Conservation (phyloP, 2,888 invertebrate species). For the Torymus tubicola region DNA sequence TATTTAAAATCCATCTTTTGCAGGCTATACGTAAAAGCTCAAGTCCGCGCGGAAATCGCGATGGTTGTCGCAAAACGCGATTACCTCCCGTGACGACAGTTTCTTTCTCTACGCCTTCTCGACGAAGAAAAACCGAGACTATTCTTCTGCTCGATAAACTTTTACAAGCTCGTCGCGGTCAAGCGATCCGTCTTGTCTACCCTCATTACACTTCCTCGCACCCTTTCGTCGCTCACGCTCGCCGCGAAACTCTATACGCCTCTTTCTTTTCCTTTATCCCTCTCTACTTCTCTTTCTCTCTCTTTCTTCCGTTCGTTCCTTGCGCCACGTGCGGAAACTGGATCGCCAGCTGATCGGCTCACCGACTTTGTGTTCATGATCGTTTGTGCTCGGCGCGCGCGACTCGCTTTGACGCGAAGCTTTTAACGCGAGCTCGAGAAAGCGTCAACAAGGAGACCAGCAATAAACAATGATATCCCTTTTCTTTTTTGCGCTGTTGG, state of each 20-base stretch:
- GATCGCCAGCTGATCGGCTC: constrained; percentile 39
- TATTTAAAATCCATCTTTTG: neutral
- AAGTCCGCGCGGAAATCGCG: neutral
- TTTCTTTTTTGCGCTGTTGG: neutral
- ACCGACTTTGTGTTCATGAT: constrained; percentile 6
- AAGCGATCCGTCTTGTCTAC: constrained; percentile 24
- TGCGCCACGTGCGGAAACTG: neutral
- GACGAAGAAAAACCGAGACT: neutral
- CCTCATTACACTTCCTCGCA: constrained; percentile 13
- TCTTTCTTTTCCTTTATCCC: neutral
- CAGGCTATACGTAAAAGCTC: no score
- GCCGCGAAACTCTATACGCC: no score
- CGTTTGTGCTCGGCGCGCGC: neutral
- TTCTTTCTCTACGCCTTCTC: constrained; percentile 32
- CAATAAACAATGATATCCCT: constrained; percentile 19
- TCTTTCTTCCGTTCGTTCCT: neutral
- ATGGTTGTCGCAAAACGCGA: constrained; percentile 12
- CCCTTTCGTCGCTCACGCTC: no score
- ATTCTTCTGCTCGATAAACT: constrained; percentile 46
- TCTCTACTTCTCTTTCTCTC: neutral
- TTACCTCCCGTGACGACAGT: neutral
- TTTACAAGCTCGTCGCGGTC: constrained; percentile 28
- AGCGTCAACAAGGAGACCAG: neutral
- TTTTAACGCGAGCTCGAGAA: neutral
- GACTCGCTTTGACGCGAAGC: constrained; percentile 29